Conservation (phyloP, 2,888 invertebrate genomes). For the Agrotis segetum region DNA sequence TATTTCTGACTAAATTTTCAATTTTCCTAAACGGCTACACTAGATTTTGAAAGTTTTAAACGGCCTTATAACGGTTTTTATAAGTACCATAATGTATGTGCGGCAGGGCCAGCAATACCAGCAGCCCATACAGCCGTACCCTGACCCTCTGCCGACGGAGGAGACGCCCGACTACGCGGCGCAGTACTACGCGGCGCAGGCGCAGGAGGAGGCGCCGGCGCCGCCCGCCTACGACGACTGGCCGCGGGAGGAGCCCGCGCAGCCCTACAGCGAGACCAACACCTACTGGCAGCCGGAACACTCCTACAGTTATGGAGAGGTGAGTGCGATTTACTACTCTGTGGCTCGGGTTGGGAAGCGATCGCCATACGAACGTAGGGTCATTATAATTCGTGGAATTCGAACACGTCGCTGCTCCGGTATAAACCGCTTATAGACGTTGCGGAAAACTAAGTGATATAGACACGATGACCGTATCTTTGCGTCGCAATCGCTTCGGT, state of each 20-base stretch:
- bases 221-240: conserved; percentile 54
- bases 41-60: too few species aligned
- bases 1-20: too few species aligned
- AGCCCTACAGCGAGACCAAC: conserved; percentile 52
- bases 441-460: background rate
- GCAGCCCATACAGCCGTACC: conserved; percentile 59
- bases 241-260: conserved; percentile 62
- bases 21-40: too few species aligned
- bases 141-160: conserved; percentile 59
- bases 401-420: too few species aligned
- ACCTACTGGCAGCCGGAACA: conserved; percentile 73
- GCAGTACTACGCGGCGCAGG: conserved; percentile 65
- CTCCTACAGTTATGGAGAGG: conserved; percentile 73
- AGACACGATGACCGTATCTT: background rate
- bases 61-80: too few species aligned
- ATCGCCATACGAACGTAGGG: too few species aligned
- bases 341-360: too few species aligned
- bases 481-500: background rate
- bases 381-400: too few species aligned
- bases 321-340: conserved; percentile 56
- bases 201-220: conserved; percentile 66
- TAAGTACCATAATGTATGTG: too few species aligned
- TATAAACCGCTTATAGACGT: too few species aligned
- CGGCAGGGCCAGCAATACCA: conserved; percentile 69
- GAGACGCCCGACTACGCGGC: conserved; percentile 70